Evolutionary conservation across 2,113 vertebrate genomes (phyloP).

Genomic region (Dermatemys mawii): DNA sequence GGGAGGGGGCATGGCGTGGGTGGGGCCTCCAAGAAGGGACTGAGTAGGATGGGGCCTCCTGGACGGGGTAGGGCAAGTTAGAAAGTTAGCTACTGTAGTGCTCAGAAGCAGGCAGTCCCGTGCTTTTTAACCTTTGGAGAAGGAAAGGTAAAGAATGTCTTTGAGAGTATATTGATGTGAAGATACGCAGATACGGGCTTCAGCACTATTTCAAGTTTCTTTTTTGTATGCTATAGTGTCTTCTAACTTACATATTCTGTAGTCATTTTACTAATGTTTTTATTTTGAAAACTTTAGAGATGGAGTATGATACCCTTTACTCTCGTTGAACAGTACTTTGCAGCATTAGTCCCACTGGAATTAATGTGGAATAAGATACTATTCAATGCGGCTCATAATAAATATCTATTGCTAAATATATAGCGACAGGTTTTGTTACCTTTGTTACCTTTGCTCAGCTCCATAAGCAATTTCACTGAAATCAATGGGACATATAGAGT

Average conservation of each 20-base stretch:
- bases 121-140: neutral
- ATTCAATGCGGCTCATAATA: neutral
- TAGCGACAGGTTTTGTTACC: neutral
- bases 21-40: too few relatives aligned
- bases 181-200: neutral
- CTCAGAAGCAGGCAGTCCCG: neutral
- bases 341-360: neutral
- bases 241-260: neutral
- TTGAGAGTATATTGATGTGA: neutral
- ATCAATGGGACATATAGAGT: rapidly evolving
- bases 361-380: neutral
- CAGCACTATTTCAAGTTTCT: neutral
- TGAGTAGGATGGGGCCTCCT: too few relatives aligned
- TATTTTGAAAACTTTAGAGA: neutral
- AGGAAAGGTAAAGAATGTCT: neutral
- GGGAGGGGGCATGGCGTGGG: too few relatives aligned
- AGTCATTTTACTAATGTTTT: neutral
- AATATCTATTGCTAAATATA: neutral
- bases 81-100: too few relatives aligned
- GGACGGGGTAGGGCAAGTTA: too few relatives aligned
- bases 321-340: neutral
- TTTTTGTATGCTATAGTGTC: neutral
- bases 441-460: rapidly evolving
- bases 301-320: neutral
- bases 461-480: neutral